Percentiles rank a stretch among this genome's conserved stretches.
These are phyloP conservation scores for Pentamera pediparva DNA, from an alignment of 53 echinoderm and acorn worm species.

Conservation along the genomic window DNA sequence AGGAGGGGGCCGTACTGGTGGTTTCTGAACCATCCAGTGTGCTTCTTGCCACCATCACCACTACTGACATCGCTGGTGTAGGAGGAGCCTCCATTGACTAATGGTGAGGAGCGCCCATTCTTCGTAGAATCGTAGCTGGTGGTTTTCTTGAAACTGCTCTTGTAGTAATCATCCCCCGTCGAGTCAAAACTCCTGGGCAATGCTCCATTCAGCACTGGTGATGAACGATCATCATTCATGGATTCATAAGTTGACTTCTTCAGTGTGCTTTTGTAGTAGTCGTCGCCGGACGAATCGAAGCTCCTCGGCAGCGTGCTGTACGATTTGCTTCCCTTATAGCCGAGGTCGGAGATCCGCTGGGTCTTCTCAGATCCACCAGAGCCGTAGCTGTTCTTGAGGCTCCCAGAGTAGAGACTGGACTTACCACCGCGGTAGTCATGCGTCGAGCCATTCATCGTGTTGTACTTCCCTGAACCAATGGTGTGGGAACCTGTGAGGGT, in stretches of 20 bases:
- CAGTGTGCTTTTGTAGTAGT: background rate
- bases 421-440: background rate
- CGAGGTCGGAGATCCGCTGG: background rate
- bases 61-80: background rate
- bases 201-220: background rate
- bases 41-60: background rate
- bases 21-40: conserved; percentile 29
- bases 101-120: background rate
- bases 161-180: background rate
- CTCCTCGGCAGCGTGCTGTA: conserved; percentile 1
- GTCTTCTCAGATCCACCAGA: background rate
- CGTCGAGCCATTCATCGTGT: background rate
- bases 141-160: background rate
- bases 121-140: background rate
- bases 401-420: background rate
- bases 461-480: background rate
- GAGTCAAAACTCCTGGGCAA: background rate
- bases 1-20: conserved; percentile 19
- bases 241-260: background rate
- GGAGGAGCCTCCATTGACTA: background rate
- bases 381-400: background rate
- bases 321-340: background rate
- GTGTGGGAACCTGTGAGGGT: background rate
- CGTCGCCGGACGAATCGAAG: background rate
- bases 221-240: background rate